These are phyloP conservation scores for Scaptomyza hsui DNA, from an alignment of 1,140 invertebrate genomes.

Conservation along the genomic window DNA sequence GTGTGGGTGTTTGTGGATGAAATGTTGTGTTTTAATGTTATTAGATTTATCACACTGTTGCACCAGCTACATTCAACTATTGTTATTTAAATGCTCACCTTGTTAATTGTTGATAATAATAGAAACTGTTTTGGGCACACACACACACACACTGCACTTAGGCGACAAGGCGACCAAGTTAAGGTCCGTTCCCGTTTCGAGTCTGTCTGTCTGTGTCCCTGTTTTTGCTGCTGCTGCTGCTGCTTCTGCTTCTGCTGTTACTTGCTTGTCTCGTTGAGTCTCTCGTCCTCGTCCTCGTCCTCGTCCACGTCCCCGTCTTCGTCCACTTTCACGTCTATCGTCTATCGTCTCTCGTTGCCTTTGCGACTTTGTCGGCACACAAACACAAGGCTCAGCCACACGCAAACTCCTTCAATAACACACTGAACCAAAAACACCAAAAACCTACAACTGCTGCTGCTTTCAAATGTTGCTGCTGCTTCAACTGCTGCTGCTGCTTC, in stretches of 20 bases:
- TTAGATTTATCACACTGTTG: slow-evolving; percentile 3
- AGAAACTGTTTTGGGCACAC: background rate
- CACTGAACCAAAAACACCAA: slow-evolving; percentile 54
- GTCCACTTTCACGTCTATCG: too few relatives aligned
- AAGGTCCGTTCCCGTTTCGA: slow-evolving; percentile 17
- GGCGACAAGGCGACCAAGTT: slow-evolving; percentile 1
- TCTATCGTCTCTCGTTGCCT: slow-evolving; percentile 7
- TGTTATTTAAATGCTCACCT: slow-evolving; percentile 17
- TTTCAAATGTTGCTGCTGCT: slow-evolving; percentile 25
- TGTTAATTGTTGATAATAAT: slow-evolving; percentile 7
- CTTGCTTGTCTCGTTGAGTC: slow-evolving; percentile 8
- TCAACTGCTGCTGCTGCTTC: slow-evolving; percentile 9
- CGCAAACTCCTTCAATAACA: slow-evolving; percentile 64
- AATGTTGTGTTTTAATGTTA: background rate
- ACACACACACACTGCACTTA: slow-evolving; percentile 6
- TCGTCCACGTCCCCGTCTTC: background rate
- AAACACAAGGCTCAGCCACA: slow-evolving; percentile 46
- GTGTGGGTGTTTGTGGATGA: background rate
- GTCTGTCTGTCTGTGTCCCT: background rate
- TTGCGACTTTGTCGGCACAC: too few relatives aligned
- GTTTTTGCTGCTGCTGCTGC: background rate
- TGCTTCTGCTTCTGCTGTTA: slow-evolving; percentile 14
- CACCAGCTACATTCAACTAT: background rate
- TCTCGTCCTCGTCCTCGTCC: slow-evolving; percentile 1
- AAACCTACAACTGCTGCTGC: slow-evolving; percentile 34